Percentiles rank a stretch among this genome's conserved stretches.
phyloP scores from a whole-genome alignment of 2,113 vertebrate species.

The Romanogobio albipinnatus region DNA sequence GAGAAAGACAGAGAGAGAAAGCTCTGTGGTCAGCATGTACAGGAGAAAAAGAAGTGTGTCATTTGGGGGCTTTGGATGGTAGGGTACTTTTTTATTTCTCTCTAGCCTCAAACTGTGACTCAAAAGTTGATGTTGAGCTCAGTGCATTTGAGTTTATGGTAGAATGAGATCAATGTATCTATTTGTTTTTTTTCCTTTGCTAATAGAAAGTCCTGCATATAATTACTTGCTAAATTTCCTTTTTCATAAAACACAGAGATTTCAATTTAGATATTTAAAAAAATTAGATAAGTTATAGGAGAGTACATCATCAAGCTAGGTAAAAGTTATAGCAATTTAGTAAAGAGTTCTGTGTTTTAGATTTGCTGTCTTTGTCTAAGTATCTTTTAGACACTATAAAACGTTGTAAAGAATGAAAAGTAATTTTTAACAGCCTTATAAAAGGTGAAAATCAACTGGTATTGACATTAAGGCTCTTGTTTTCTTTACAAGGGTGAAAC shows the following conservation, averaged over 20 bases:
- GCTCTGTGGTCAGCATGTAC: slow-evolving; percentile 77
- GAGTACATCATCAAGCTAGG: background rate
- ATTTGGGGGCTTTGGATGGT: slow-evolving; percentile 95
- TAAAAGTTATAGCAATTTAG: background rate
- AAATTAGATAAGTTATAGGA: background rate
- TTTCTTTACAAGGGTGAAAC: background rate
- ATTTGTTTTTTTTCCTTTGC: background rate
- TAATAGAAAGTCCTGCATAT: background rate
- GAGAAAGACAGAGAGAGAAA: slow-evolving; percentile 57
- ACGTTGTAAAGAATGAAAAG: no score
- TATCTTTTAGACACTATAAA: background rate
- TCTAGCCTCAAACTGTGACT: background rate
- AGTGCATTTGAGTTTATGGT: background rate
- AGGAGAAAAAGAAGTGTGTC: slow-evolving; percentile 91
- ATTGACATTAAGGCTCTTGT: background rate
- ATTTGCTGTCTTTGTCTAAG: background rate
- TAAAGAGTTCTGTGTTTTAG: background rate
- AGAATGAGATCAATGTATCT: background rate
- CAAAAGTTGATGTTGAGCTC: background rate
- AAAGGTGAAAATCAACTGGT: background rate
- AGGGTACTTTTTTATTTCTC: slow-evolving; percentile 67
- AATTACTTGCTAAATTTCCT: background rate
- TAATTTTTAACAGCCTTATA: background rate
- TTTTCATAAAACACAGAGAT: background rate
- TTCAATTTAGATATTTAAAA: background rate